These are phyloP conservation scores for Microctenopoma lineatum DNA, from an alignment of 2,797 vertebrate genomes.

Conservation along the genomic window DNA sequence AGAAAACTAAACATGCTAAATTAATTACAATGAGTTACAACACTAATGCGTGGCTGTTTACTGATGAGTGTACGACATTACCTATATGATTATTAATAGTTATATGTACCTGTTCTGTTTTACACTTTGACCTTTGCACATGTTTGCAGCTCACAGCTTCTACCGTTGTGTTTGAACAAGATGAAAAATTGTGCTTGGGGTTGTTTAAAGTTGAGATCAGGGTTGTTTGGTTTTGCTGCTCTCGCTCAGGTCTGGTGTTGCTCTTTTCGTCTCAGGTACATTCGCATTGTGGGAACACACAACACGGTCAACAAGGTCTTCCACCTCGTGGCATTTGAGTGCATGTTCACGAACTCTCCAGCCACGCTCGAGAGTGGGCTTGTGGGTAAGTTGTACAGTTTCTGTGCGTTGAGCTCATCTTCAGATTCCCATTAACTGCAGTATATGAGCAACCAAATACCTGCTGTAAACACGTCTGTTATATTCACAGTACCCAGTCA, in stretches of 20 bases:
- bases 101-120: too few relatives aligned
- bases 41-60: too few relatives aligned
- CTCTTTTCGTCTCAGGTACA: slow-evolving; percentile 85
- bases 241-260: neutral
- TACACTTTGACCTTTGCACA: too few relatives aligned
- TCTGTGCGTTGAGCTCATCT: neutral
- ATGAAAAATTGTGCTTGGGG: too few relatives aligned
- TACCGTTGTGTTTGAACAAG: too few relatives aligned
- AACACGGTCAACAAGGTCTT: slow-evolving; percentile 99
- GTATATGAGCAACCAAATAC: too few relatives aligned
- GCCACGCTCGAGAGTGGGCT: slow-evolving; percentile 93
- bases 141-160: too few relatives aligned
- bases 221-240: neutral
- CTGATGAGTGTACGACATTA: too few relatives aligned
- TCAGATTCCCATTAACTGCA: neutral
- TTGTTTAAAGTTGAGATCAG: neutral
- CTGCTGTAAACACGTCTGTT: neutral
- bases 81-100: too few relatives aligned
- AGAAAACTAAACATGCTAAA: too few relatives aligned
- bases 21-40: too few relatives aligned
- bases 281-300: slow-evolving; percentile 97
- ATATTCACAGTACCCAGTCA: slow-evolving; percentile 87
- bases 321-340: slow-evolving; percentile 98
- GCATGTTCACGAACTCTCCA: slow-evolving; percentile 93
- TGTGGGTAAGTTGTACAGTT: slow-evolving; percentile 81